Evolutionary conservation across 2,888 invertebrate species (phyloP).

Genomic region (Ariolimax columbianus): DNA sequence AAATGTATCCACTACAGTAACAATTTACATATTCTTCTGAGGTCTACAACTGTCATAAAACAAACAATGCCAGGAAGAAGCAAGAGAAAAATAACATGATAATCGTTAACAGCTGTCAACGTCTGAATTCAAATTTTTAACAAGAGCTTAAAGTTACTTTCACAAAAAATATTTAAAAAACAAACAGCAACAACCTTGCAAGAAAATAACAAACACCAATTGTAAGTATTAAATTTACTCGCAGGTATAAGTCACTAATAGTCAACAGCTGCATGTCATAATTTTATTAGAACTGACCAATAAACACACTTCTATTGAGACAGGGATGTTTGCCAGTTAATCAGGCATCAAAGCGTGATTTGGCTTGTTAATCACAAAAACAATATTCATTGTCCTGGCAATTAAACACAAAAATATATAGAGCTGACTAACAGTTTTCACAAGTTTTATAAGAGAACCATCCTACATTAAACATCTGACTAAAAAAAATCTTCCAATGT

Average conservation of each 20-base stretch:
- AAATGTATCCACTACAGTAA: no score
- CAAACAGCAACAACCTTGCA: neutral
- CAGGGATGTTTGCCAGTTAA: neutral
- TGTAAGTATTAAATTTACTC: neutral
- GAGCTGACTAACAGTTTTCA: neutral
- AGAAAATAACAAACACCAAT: neutral
- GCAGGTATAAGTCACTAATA: neutral
- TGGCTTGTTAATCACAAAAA: neutral
- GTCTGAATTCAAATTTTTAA: neutral
- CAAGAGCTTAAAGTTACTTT: neutral
- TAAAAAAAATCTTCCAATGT: no score
- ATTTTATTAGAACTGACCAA: slow-evolving; percentile 1
- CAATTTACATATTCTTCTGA: no score
- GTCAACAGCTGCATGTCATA: neutral
- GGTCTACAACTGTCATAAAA: no score
- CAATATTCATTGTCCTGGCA: neutral
- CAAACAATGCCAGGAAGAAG: no score
- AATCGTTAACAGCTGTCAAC: neutral
- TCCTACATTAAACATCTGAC: no score
- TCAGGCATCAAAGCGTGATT: neutral
- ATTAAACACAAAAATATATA: neutral
- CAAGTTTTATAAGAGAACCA: no score
- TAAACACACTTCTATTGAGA: neutral
- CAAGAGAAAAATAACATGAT: no score
- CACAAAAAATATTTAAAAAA: neutral